These are phyloP conservation scores for Myodes glareolus DNA, from an alignment of 2,113 vertebrate genomes.

Conservation along the genomic window DNA sequence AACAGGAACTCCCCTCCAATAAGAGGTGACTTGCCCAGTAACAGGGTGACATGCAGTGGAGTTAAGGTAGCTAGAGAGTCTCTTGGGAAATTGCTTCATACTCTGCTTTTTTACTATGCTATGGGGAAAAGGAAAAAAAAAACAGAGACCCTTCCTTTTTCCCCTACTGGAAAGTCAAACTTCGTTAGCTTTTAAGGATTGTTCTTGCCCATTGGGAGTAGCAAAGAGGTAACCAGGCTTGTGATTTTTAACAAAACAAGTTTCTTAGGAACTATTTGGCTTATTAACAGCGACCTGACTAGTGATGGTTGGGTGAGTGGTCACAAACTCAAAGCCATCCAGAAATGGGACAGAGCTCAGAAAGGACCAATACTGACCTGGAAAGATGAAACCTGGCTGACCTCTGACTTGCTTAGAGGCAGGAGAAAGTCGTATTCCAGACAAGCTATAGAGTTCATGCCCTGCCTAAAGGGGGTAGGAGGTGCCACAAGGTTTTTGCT, in stretches of 20 bases:
- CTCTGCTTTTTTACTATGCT: neutral
- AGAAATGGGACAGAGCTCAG: neutral
- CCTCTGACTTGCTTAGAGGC: neutral
- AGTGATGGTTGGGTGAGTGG: neutral
- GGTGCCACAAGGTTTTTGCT: neutral
- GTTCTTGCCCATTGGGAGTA: neutral
- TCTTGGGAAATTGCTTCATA: neutral
- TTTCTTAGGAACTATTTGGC: slow-evolving; percentile 22
- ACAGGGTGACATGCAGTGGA: neutral
- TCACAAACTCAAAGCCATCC: neutral
- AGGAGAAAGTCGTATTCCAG: neutral
- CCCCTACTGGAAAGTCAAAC: neutral
- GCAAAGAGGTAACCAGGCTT: neutral
- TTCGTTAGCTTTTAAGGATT: neutral
- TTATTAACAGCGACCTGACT: neutral
- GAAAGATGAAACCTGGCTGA: slow-evolving; percentile 20
- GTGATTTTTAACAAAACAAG: slow-evolving; percentile 2
- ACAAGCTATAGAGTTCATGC: neutral
- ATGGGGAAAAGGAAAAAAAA: neutral
- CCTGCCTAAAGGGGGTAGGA: neutral
- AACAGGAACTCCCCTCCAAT: neutral
- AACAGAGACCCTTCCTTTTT: neutral
- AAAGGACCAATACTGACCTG: neutral
- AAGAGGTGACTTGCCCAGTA: neutral
- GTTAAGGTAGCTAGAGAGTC: neutral